Conservation (phyloP, 2,888 invertebrate species). For the Polymixis flavicincta region DNA sequence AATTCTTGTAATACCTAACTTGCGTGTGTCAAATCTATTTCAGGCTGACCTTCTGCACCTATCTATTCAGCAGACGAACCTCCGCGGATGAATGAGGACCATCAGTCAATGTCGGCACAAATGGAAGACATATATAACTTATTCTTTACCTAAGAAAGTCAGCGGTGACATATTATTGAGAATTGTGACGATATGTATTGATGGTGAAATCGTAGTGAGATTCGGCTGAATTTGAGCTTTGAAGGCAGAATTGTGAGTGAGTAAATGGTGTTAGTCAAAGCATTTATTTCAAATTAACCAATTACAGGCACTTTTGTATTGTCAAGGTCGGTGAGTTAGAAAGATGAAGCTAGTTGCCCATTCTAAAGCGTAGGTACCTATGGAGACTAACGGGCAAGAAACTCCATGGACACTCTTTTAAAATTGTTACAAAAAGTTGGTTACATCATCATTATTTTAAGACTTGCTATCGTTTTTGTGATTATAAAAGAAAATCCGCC, state of each 20-base stretch:
- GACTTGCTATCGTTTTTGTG: background rate
- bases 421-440: too few relatives aligned
- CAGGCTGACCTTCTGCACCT: conserved; percentile 1
- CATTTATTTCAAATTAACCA: too few relatives aligned
- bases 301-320: too few relatives aligned
- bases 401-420: too few relatives aligned
- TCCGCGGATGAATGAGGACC: conserved; percentile 60
- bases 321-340: too few relatives aligned
- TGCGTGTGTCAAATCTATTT: background rate
- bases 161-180: conserved; percentile 68
- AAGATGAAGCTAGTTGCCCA: too few relatives aligned
- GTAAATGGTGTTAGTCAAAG: too few relatives aligned
- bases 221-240: conserved; percentile 2
- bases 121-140: conserved; percentile 67
- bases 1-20: background rate
- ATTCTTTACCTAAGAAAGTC: conserved; percentile 70
- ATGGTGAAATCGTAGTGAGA: conserved; percentile 30
- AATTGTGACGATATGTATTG: conserved; percentile 45
- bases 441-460: too few relatives aligned
- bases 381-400: too few relatives aligned
- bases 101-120: conserved; percentile 67
- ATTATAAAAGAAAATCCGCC: background rate
- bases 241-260: background rate
- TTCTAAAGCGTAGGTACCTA: too few relatives aligned
- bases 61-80: conserved; percentile 29